These are phyloP conservation scores for Illadopsis cleaveri DNA, from an alignment of 2,113 vertebrate genomes.

Conservation along the genomic window DNA sequence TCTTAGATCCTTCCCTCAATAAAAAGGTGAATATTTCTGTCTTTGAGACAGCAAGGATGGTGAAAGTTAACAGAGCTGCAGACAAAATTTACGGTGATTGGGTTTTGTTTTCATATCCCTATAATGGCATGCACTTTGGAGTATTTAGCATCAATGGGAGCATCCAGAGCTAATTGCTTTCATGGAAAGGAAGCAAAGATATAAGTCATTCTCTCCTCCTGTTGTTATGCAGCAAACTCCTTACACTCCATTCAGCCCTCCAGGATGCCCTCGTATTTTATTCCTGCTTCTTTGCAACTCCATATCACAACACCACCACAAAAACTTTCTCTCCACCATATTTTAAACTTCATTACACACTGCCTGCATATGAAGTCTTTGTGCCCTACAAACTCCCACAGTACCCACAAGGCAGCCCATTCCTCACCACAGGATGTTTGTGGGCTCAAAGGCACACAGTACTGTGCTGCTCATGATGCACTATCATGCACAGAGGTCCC, in stretches of 20 bases:
- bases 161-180: background rate
- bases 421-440: background rate
- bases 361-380: background rate
- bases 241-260: background rate
- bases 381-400: background rate
- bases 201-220: background rate
- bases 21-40: background rate
- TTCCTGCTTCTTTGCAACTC: background rate
- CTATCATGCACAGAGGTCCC: background rate
- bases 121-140: background rate
- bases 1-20: background rate
- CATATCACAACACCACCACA: background rate
- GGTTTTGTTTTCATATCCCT: background rate
- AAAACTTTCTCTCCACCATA: background rate
- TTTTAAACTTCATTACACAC: background rate
- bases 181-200: background rate
- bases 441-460: background rate
- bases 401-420: background rate
- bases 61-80: background rate
- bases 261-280: background rate
- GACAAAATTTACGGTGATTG: background rate
- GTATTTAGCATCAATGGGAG: background rate
- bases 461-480: background rate
- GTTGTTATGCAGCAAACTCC: background rate
- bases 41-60: background rate